Evolutionary conservation across 2,113 vertebrate species (phyloP), one percentile per base, ranked within the genome.

Genomic region (Anthoscopus minutus): DNA sequence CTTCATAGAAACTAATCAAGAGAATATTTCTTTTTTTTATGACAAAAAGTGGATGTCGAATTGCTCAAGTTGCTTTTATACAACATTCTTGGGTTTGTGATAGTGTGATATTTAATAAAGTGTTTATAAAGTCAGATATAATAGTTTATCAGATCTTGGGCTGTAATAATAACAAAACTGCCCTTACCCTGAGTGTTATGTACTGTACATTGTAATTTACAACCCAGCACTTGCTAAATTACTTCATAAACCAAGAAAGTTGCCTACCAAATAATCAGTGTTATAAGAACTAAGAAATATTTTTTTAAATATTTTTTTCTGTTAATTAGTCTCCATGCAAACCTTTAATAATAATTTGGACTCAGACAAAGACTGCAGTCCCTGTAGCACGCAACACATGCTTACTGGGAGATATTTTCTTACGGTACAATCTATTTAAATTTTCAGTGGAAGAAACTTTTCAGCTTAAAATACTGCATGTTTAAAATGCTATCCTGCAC

Each of bases 61-160:
- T 81, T 72, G 79, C 91, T 94, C 82, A 45, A 86, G 81, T 88
- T 97, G 67, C 88, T 97, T 97, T 96, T 94, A 92, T 84, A 93
- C 57, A 91, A 82, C 94, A 94, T 96, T 97, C 96, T 95, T 97
- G 22, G 22, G 81, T 92, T 96, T 92, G 73, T 33, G 96, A 95
- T 96, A 97, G 64, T 94, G 84, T 78, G 67, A 96, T 95, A 94
- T 94, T 97, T 97, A 97, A 97, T 96, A 94, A 97, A 97, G 80
- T 96, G 92, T 96, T 97, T 97, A 96, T 91, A 96, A 96, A 97
- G 95, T 81, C 88, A 95, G 94, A 94, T 96, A 92, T 61, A 91
- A 96, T 96, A 88, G 93, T 94, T 98, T 89, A 93, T 97, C 90
- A 96, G 84, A 95, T 97, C 89, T 91, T 89, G 93, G 72, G 80